phyloP scores from a whole-genome alignment of 2,888 invertebrate species.

The Heliconius ethilla region DNA sequence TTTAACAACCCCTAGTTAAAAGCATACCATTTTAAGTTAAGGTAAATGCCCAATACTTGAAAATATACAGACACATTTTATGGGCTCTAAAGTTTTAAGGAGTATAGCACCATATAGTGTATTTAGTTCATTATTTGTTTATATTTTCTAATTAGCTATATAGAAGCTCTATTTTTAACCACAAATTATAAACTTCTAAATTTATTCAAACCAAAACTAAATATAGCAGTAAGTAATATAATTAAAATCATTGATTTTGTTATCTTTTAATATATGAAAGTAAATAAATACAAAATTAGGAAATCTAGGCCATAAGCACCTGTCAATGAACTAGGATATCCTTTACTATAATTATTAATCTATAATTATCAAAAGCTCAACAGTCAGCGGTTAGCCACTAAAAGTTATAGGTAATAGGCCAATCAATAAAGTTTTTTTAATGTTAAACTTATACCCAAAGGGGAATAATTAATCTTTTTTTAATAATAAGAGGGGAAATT shows the following conservation, averaged over 20 bases:
- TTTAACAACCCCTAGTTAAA: constrained; percentile 9
- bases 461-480: too few species aligned
- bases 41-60: constrained; percentile 10
- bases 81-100: constrained; percentile 9
- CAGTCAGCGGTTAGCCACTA: not conserved
- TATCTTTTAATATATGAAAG: too few species aligned
- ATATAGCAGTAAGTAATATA: too few species aligned
- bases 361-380: not conserved
- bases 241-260: too few species aligned
- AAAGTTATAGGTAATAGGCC: not conserved
- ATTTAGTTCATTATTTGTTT: not conserved
- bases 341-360: not conserved
- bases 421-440: not conserved
- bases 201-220: too few species aligned
- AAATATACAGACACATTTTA: constrained; percentile 8
- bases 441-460: too few species aligned
- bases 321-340: not conserved
- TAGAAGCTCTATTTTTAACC: too few species aligned
- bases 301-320: not conserved
- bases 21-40: not conserved
- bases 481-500: too few species aligned
- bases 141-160: not conserved
- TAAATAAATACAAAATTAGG: not conserved
- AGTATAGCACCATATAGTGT: not conserved
- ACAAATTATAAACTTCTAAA: too few species aligned